A percentile compares a stretch with the other conserved stretches of the same genome.
phyloP scores from a whole-genome alignment of 1,140 invertebrate species.

The Drosophila asahinai region DNA sequence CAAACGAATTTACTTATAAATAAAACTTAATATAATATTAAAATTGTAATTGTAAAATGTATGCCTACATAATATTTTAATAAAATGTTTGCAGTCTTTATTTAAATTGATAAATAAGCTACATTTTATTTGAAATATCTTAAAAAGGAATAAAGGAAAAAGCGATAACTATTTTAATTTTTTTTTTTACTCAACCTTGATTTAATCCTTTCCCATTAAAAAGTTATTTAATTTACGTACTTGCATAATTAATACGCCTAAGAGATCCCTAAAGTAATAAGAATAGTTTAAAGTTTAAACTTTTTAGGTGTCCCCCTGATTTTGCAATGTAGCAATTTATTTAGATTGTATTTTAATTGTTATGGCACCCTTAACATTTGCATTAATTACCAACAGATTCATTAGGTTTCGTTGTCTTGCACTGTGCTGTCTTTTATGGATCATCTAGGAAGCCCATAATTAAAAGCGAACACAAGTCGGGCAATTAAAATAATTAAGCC shows the following conservation, averaged over 20 bases:
- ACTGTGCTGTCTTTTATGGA: slow-evolving; percentile 41
- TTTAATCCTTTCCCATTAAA: not conserved
- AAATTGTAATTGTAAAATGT: not conserved
- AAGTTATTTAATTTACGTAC: not conserved
- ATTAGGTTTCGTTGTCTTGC: slow-evolving; percentile 19
- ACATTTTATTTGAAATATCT: not conserved
- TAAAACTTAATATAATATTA: too few relatives aligned
- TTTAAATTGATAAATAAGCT: not conserved
- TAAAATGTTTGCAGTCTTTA: too few relatives aligned
- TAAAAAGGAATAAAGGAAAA: not conserved
- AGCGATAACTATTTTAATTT: not conserved
- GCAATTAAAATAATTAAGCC: slow-evolving; percentile 77
- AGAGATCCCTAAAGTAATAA: not conserved
- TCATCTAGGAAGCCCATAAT: slow-evolving; percentile 48
- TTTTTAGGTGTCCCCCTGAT: not conserved
- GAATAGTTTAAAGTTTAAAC: not conserved
- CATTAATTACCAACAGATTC: slow-evolving; percentile 46
- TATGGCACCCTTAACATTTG: slow-evolving; percentile 22
- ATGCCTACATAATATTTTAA: too few relatives aligned
- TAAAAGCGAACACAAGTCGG: slow-evolving; percentile 62
- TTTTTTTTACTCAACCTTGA: not conserved
- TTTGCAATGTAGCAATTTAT: slow-evolving; percentile 12
- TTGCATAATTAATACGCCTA: too few relatives aligned
- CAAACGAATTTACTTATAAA: too few relatives aligned
- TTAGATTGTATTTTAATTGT: slow-evolving; percentile 16